These are phyloP conservation scores for Canis aureus DNA, from an alignment of 2,113 vertebrate genomes.

Conservation along the genomic window DNA sequence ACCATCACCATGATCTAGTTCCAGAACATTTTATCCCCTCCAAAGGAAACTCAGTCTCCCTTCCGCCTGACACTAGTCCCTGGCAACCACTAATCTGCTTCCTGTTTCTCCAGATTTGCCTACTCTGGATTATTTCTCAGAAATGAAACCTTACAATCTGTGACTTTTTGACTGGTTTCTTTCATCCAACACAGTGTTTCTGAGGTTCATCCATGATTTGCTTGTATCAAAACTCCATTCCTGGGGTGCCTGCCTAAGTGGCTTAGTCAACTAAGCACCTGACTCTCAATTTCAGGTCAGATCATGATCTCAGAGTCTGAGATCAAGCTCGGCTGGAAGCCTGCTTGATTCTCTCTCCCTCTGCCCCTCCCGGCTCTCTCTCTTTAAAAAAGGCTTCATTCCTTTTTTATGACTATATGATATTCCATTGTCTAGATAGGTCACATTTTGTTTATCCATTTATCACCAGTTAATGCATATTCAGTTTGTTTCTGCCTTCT, in stretches of 20 bases:
- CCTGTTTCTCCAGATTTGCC: not conserved
- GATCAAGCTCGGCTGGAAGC: not conserved
- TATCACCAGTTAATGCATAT: no score
- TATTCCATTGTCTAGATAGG: not conserved
- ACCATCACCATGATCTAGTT: not conserved
- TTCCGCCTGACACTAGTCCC: rapidly evolving
- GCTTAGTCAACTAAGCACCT: not conserved
- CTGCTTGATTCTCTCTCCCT: not conserved
- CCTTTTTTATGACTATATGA: not conserved
- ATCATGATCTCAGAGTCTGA: not conserved
- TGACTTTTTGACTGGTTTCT: not conserved
- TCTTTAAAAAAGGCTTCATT: not conserved
- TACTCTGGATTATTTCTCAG: not conserved
- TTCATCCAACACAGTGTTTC: not conserved
- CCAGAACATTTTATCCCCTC: not conserved
- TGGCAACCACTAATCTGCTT: not conserved
- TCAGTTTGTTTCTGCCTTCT: not conserved
- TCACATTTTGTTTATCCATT: not conserved
- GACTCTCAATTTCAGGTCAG: not conserved
- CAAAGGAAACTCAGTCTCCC: not conserved
- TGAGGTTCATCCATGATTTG: no score
- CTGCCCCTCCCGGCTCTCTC: not conserved
- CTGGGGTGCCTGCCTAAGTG: not conserved
- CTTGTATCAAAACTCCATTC: not conserved
- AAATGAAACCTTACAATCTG: not conserved